These are phyloP conservation scores for Sorex maritimensis DNA, from an alignment of 2,797 vertebrate genomes.

Conservation along the genomic window DNA sequence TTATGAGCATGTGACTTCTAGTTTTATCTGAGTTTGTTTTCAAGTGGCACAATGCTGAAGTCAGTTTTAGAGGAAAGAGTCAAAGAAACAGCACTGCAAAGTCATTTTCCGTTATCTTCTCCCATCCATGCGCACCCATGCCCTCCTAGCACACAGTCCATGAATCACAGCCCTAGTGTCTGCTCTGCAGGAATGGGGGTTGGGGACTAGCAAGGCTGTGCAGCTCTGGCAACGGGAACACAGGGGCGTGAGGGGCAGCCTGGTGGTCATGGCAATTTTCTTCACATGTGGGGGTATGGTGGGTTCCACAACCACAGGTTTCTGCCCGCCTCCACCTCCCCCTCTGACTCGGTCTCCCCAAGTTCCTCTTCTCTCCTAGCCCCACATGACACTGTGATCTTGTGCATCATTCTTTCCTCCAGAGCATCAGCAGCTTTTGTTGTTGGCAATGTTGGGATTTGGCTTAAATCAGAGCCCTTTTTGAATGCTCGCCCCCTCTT, in stretches of 20 bases:
- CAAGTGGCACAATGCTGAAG: slow-evolving; percentile 79
- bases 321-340: not conserved
- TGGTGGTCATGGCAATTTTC: too few species aligned
- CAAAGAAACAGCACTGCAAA: slow-evolving; percentile 81
- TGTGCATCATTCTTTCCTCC: not conserved
- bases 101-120: slow-evolving; percentile 89
- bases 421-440: not conserved
- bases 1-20: not conserved
- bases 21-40: slow-evolving; percentile 78
- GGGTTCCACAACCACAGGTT: not conserved
- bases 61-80: slow-evolving; percentile 81
- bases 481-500: slow-evolving; percentile 32
- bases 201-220: too few species aligned
- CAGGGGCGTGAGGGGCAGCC: too few species aligned
- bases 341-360: not conserved
- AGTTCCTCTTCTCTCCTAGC: not conserved
- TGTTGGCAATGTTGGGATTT: slow-evolving; percentile 49
- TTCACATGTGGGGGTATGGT: not conserved
- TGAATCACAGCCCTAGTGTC: too few species aligned
- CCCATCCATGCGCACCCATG: slow-evolving; percentile 94
- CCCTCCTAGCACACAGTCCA: slow-evolving; percentile 73
- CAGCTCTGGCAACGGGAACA: too few species aligned
- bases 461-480: slow-evolving; percentile 72
- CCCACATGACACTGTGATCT: not conserved
- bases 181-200: too few species aligned